Base-by-base conservation (phyloP, 2,797 vertebrate genomes). In the Diplodus sargus region DNA sequence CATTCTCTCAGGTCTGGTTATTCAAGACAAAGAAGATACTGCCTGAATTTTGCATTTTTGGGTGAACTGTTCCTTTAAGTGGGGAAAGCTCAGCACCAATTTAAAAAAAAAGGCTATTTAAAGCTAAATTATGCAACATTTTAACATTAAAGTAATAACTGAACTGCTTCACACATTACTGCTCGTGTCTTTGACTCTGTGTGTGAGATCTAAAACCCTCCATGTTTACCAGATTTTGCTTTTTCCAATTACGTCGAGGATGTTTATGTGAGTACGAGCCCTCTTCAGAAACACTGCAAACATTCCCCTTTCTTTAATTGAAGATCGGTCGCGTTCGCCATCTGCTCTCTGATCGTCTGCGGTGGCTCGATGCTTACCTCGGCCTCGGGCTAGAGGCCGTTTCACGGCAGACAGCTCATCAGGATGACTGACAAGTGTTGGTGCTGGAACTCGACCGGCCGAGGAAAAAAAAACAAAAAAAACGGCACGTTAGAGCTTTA, bases 321-420 rank as follows among this genome's bases (percentile, higher is more conserved):
- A 60, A 70, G 30, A 71, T 61, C 0, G 52, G 9, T 65, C 42
- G 62, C n/a, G 66, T 47, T 81, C n/a, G 3, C 79, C 69, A 70
- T 82, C 74, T 87, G 79, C 70, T 76, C 68, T 64, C 65, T 72
- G 83, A 76, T 80, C 20, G 53, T 72, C 51, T 23, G 81, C 0
- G 53, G 72, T 23, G 78, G 76, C 81, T 76, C 67, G 49, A 49
- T 22, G 7, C 47, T 68, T 72, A 65, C 89, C 76, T 70, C 48
- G 0, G 63, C 84, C 65, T 25, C 60, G 2, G 81, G 82, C 82
- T 42, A 61, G 59, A 61, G 67, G 74, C 51, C 66, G 73, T 70
- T 85, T 78, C 59, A n/a, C 20, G 23, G 68, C 86, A 77, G 84
- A 79, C 86, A 78, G 81, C 86, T 89, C 89, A 81, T 91, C 90